Evolutionary conservation across 2,888 invertebrate species (phyloP), one percentile per base, ranked within the genome.

Genomic region (Epistrophe eligans): DNA sequence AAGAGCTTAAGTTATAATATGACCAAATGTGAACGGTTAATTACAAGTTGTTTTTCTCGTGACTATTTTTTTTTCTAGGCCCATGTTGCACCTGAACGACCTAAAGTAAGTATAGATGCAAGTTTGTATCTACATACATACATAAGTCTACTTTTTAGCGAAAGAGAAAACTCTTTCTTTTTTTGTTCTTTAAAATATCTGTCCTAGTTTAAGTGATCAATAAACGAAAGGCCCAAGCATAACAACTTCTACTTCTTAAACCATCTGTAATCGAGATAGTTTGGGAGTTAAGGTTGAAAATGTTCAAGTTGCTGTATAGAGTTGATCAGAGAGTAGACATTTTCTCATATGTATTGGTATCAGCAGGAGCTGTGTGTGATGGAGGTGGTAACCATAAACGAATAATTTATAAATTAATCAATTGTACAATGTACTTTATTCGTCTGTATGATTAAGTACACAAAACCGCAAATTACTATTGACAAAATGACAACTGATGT

Each of bases 161-260:
- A 85, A 85, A 85, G 85, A 85, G 85, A 85, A 85, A 85, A 77
- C 77, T 80, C 55, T 84, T 84, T 84, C 80, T 55, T 55, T 73
- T 50, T 43, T 62, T 72, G 28, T 43, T 64, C 48, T 40, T 52
- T 24, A 71, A 64, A 76, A 64, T 17, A 43, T 67, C 60, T 82
- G 85, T 85, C 82, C 85, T 74, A 85, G 82, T 74, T 85, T 55
- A 77, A 77, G 73, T 60, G 60, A 67, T 82, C 48, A 74, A 74
- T 77, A 71, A 40, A 76, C 73, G 60, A 76, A 55, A 64, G 60
- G 24, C 50, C 43, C 48, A 67, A 38, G 11, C 50, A 43, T 8
- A 50, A 38, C 35, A 50, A 58, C 24, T 60, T 58, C 32, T 57
- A 11, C 40, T 45, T 58, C 62, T 40, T 24, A 5, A 15, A n/a